These are phyloP conservation scores for Corydoras sp. DNA, from an alignment of 2,113 vertebrate genomes.

Conservation along the genomic window DNA sequence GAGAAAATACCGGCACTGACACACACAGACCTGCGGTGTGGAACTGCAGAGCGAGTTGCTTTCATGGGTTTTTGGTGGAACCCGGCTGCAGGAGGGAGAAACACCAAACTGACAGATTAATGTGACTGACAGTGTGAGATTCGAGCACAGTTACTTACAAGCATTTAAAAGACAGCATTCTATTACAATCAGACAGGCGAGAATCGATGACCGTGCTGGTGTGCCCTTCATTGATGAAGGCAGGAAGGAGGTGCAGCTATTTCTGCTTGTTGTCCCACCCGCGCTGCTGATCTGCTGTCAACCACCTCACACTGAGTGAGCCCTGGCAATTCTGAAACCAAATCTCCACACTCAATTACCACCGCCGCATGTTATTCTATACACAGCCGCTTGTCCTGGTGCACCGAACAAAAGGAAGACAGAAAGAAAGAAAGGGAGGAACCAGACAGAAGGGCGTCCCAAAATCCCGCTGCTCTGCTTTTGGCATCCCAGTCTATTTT, in stretches of 20 bases:
- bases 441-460: constrained; percentile 26
- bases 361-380: constrained; percentile 39
- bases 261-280: constrained; percentile 38
- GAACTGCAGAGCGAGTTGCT: not conserved
- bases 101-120: constrained; percentile 33
- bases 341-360: constrained; percentile 37
- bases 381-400: constrained; percentile 32
- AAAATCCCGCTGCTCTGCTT: constrained; percentile 21
- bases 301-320: constrained; percentile 1
- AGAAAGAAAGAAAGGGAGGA: constrained; percentile 36
- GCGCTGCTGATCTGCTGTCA: constrained; percentile 15
- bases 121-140: constrained; percentile 26
- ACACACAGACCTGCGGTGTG: not conserved
- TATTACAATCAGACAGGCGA: constrained; percentile 45
- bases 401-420: constrained; percentile 39
- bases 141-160: constrained; percentile 32
- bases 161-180: constrained; percentile 44
- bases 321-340: constrained; percentile 32
- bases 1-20: constrained; percentile 38
- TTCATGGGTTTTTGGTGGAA: not conserved
- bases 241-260: constrained; percentile 30
- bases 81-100: not conserved
- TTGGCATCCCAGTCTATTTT: constrained; percentile 1
- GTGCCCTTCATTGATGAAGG: constrained; percentile 52
- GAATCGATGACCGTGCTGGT: constrained; percentile 52